Evolutionary conservation across 2,888 invertebrate genomes (phyloP), one percentile per base, ranked within the genome.

Genomic region (Tillus elongatus): DNA sequence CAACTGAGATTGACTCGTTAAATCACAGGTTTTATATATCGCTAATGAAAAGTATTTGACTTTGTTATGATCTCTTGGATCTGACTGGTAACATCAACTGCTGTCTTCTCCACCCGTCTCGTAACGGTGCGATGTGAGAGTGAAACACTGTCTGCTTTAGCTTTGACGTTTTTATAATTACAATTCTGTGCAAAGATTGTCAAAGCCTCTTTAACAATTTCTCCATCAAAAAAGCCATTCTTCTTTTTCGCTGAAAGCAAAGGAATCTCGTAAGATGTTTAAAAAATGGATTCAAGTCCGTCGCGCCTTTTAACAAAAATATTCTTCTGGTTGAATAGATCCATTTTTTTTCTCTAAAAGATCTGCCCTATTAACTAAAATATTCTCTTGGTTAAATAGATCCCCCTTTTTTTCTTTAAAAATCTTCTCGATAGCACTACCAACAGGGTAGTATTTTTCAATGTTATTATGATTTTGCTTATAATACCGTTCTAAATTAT

Each of bases 191-290:
- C 32, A 31, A 31, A 31, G 9, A 31, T 31, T 4, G 15, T 13
- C 10, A 31, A 15, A 15, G 8, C 10, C 4, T 29, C 12, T 29
- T 29, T 29, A 9, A 29, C 10, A 6, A 29, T 29, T 11, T 29
- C 29, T 9, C 29, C 29, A 11, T 29, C 29, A 29, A 10, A 29
- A 41, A 40, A 41, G 4, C 34, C 13, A 19, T 44, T 40, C 27
- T 43, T 43, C 34, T 44, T 43, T 43, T 36, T 42, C n/a, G 42
- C 42, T 35, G 40, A 40, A n/a, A n/a, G n/a, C n/a, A n/a, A n/a
- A n/a, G n/a, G n/a, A n/a, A n/a, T n/a, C n/a, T n/a, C n/a, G n/a
- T 11, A 40, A 40, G 6, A 38, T 38, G 35, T 35, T 34, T 11
- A 35, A 9, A 44, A 28, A 39, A 42, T 44, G 15, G 32, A 28